phyloP scores from a whole-genome alignment of 2,888 invertebrate genomes.

The Phrixothrix hirtus region DNA sequence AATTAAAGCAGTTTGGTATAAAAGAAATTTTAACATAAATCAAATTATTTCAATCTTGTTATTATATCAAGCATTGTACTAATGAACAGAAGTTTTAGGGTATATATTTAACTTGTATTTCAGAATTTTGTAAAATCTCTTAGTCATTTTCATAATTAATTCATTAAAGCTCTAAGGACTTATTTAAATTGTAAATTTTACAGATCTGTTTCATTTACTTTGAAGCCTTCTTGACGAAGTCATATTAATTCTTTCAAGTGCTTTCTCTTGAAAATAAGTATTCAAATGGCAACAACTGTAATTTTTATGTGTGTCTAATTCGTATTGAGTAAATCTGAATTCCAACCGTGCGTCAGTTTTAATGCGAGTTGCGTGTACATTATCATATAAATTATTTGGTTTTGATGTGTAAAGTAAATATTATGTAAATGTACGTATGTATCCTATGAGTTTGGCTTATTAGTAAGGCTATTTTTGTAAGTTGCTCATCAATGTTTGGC shows the following conservation, averaged over 20 bases:
- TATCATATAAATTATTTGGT: constrained; percentile 36
- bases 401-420: constrained; percentile 28
- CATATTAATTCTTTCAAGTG: not conserved
- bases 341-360: constrained; percentile 28
- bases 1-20: no score
- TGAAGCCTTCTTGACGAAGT: not conserved
- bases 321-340: constrained; percentile 33
- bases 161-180: not conserved
- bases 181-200: not conserved
- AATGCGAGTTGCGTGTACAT: constrained; percentile 27
- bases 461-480: no score
- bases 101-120: no score
- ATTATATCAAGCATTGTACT: no score
- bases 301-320: constrained; percentile 21
- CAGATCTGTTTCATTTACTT: not conserved
- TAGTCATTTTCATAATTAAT: not conserved
- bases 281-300: not conserved
- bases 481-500: no score
- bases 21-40: no score
- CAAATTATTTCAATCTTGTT: no score
- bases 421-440: constrained; percentile 23
- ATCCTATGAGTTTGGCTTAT: constrained; percentile 21
- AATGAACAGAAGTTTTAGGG: no score
- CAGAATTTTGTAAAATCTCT: no score
- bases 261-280: not conserved